Percentiles rank a stretch among this genome's conserved stretches.
Conservation (phyloP, 2,113 vertebrate genomes). For the Gallinago undulata region DNA sequence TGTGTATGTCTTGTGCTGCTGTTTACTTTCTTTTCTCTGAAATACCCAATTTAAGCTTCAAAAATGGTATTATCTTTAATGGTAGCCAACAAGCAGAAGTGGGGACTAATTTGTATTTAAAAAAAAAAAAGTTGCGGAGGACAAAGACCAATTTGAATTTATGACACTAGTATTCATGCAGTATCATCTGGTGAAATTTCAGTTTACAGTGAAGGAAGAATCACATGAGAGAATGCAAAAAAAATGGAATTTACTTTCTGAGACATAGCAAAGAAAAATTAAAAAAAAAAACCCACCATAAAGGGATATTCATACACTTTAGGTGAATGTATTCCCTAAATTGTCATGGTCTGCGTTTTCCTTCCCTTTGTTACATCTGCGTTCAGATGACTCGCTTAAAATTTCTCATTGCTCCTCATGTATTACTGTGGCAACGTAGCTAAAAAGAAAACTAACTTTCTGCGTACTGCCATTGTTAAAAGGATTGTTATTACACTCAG, state of each 20-base stretch:
- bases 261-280: not conserved
- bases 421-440: not conserved
- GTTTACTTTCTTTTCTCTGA: not conserved
- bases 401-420: not conserved
- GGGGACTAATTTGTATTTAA: not conserved
- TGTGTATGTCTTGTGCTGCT: not conserved
- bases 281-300: not conserved
- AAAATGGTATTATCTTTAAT: not conserved
- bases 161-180: not conserved
- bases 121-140: not conserved
- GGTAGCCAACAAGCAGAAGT: not conserved
- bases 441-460: not conserved
- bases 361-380: not conserved
- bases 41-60: not conserved
- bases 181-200: not conserved
- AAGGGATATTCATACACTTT: not conserved
- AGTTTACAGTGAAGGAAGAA: not conserved
- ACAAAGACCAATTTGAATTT: not conserved
- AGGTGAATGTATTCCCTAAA: not conserved
- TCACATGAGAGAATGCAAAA: not conserved
- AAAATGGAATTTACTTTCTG: not conserved
- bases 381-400: not conserved
- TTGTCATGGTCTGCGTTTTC: accelerated
- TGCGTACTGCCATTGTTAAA: not conserved
- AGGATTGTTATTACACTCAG: not conserved